Evolutionary conservation across 2,888 invertebrate genomes (phyloP), one percentile per base, ranked within the genome.

Genomic region (Plebejus melissa): DNA sequence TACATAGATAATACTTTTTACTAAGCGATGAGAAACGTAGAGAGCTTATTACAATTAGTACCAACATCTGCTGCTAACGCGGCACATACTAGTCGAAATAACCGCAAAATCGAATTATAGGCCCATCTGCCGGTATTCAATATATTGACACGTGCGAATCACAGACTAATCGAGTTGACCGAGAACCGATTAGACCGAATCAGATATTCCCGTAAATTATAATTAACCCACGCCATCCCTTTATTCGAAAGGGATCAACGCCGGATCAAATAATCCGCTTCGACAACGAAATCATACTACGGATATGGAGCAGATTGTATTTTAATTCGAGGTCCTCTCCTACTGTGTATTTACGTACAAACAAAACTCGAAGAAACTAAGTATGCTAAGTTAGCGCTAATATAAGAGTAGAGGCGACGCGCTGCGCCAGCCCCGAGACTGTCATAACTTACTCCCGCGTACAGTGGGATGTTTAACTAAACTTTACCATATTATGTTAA

Each of bases 301-400:
- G 22, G 41, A 41, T 41, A 69, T n/a, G 60, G 16, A 69, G 38
- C 69, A 36, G n/a, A 41, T 41, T 28, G 65, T 32, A 22, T 32
- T 65, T 28, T 28, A 60, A 60, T 28, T 65, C 32, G 13, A 65
- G 4, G 1, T 22, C 22, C 2, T 9, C 28, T 28, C 22, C 86
- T 88, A 32, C 32, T 84, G 84, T 88, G 88, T 90, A 91, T 91
- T 90, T 91, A 91, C 89, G 87, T 89, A 86, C 90, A 90, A 90
- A 91, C 91, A 91, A 91, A 91, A 90, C 88, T 91, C 85, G 86
- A 91, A 89, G 89, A 90, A 90, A 88, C 89, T 90, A 91, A 90
- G 89, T 90, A 88, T 88, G 88, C 88, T 88, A 91, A 93, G 88
- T 92, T 90, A 85, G 88, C 84, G 88, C 89, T 93, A 93, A 92